Evolutionary conservation across 1,140 invertebrate species (phyloP), one percentile per base, ranked within the genome.

Genomic region (Euschistus heros): DNA sequence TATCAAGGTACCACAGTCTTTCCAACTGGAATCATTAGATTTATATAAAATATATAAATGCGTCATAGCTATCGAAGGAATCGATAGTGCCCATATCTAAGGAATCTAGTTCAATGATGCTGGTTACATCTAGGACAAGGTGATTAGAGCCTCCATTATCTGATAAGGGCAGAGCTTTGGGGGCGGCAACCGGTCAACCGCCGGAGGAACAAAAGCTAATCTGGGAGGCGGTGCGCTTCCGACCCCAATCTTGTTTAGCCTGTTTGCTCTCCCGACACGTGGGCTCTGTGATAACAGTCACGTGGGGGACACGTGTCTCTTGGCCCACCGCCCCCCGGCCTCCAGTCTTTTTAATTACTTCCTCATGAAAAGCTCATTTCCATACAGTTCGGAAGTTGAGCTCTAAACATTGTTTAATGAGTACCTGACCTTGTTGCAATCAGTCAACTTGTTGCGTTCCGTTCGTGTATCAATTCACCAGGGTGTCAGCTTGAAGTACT

Each of bases 331-430:
- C 50, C 22, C 15, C 50, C 22, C 22, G 5, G 7, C 55, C 59
- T 44, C 30, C 18, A 30, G 27, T 52, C 46, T 63, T 63, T 63
- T 30, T 63, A 57, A 57, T 57, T 57, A 57, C 54, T 57, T 57
- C 54, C 54, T 26, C 15, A 24, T 57, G 24, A 57, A 57, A 57
- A 57, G 20, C 54, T 57, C 54, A 57, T 57, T 57, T 57, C 54
- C 54, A 57, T 57, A 37, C 13, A 37, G 33, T 13, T 37, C 33
- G 10, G 33, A 8, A 30, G 30, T 3, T 30, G 30, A 30, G 30
- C 8, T 5, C 30, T 3, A 13, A 37, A 37, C 33, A 6, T 6
- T 37, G 1, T 37, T 6, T 37, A 37, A 37, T 37, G 33, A 37
- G 33, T 13, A 6, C 33, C 13, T 10, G 33, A 13, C 10, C 13